Base-by-base conservation (phyloP, 2,113 vertebrate species). In the Oncorhynchus keta region DNA sequence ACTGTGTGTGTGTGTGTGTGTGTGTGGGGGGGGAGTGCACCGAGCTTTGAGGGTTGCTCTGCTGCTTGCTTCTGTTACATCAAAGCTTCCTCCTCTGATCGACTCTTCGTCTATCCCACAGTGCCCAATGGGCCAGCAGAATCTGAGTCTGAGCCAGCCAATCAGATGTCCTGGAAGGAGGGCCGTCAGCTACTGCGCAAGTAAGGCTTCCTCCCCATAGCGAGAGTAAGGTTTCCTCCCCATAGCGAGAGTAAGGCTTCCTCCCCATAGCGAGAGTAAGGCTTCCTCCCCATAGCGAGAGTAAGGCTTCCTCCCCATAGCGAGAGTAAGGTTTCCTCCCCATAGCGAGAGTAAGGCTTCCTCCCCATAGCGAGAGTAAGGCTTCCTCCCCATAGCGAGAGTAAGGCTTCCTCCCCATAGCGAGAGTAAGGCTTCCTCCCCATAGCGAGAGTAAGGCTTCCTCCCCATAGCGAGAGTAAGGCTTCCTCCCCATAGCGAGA, bases 91-190 rank as follows among this genome's bases (percentile, higher is more conserved):
- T 4, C 51, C 14, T 55, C 51, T 16, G 51, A 55, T 18, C 24
- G n/a, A 62, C 59, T 22, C n/a, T 22, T 22, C n/a, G 82, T 18
- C 7, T 45, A 22, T 48, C 76, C 75, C 61, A 62, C 85, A 97
- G 96, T 96, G 79, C 92, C 94, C 82, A 97, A 97, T 49, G 96
- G 96, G 64, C 95, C 95, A 0, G 91, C 91, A 59, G 94, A 96
- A 81, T 85, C 93, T 0, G 91, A 95, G 45, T 87, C 93, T 0
- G 92, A 96, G 89, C 94, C 94, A 70, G 91, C 92, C 85, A 96
- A 92, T 91, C 95, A 95, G 20, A 89, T 96, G 92, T 95, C 94
- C 30, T 97, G 96, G 96, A 97, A 96, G 74, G 96, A 97, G 82
- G 96, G 96, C 7, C 94, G 96, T 59, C 96, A 97, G 83, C 91